Percentiles rank a stretch among this genome's conserved stretches.
Conservation (phyloP, 1,140 invertebrate species). For the Hylaeus volcanicus region DNA sequence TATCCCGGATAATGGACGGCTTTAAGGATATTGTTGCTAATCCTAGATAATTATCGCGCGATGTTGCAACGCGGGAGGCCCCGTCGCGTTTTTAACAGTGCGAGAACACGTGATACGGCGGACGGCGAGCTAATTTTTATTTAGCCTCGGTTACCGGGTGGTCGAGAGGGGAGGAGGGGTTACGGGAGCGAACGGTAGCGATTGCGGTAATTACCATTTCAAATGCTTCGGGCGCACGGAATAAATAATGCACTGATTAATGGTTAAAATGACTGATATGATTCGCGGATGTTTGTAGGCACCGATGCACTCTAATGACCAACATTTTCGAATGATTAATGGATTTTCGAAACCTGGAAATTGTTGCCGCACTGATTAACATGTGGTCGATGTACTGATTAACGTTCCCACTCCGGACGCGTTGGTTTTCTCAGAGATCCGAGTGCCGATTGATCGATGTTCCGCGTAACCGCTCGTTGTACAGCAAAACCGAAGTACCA, state of each 20-base stretch:
- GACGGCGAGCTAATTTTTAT: conserved; percentile 10
- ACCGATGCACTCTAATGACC: too few relatives aligned
- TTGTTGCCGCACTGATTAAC: background rate
- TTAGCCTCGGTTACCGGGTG: too few relatives aligned
- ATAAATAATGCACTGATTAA: conserved; percentile 10
- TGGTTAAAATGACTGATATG: background rate
- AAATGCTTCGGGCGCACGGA: background rate
- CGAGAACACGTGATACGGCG: conserved; percentile 19
- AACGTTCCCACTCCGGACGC: too few relatives aligned
- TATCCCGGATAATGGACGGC: conserved; percentile 8
- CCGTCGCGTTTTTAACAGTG: background rate
- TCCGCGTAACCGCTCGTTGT: too few relatives aligned
- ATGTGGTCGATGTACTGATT: too few relatives aligned
- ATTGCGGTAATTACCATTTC: background rate
- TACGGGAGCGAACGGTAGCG: too few relatives aligned
- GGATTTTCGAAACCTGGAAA: conserved; percentile 1
- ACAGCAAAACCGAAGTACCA: too few relatives aligned
- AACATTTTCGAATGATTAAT: conserved; percentile 9
- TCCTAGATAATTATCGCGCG: conserved; percentile 35
- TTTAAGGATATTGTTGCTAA: conserved; percentile 49
- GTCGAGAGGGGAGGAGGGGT: too few relatives aligned
- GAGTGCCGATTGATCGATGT: too few relatives aligned
- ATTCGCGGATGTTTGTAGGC: background rate
- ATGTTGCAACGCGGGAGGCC: background rate
- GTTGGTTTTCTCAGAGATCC: too few relatives aligned